Base-by-base conservation (phyloP, 2,888 invertebrate genomes). In the Polydrusus pterygomalis region DNA sequence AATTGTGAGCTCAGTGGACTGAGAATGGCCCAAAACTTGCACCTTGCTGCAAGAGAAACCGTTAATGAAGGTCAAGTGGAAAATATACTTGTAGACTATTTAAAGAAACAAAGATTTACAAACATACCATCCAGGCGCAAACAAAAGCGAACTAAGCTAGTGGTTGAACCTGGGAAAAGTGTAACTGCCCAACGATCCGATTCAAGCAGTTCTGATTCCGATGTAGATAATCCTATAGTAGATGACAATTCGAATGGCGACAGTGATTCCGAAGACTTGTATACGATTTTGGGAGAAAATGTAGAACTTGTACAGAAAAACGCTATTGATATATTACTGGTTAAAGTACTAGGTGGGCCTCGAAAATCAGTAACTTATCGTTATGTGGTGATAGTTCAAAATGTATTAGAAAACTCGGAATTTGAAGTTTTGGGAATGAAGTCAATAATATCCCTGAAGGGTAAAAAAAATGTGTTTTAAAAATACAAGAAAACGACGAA, bases 101-200 rank as follows among this genome's bases (percentile, higher is more conserved):
- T 58, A 58, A 5, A 58, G 58, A 13, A 20, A 58, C 58, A 30
- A 58, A 58, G 30, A 34, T 58, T 58, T 58, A 30, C 34, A 30
- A 58, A 58, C 30, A 58, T 30, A 58, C 34, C 58, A 58, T 30
- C 30, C 30, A 25, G 58, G n/a, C 58, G 58, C 30, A 58, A 58
- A 30, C 25, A 30, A 30, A 58, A 58, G 58, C 58, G 30, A 58
- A 58, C 30, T 13, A 58, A 58, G 30, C 58, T 58, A 30, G 30
- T 30, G 18, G 58, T 58, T n/a, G 34, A 58, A 25, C 30, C 58
- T 10, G 58, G 58, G 2, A 58, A 58, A 25, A 25, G 25, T 25
- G 25, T 25, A 25, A 25, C 18, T 56, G 54, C 54, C 18, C 54
- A 56, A 56, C 18, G 20, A 20, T 20, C 20, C 18, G 54, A 56